Base-by-base conservation (phyloP, 1,140 invertebrate species). In the Octopus bimaculoides region DNA sequence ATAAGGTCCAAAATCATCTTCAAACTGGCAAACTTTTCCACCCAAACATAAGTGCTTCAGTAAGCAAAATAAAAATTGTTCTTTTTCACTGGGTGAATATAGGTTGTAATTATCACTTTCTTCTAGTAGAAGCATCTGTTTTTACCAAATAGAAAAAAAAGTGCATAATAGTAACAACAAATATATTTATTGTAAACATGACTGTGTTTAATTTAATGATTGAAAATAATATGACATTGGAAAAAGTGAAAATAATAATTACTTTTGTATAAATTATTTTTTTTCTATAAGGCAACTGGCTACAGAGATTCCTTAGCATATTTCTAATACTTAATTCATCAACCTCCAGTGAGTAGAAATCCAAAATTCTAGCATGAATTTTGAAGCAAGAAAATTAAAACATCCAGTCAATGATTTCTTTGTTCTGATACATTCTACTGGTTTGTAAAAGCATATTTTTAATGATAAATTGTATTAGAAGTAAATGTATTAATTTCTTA, bases 11-110 rank as follows among this genome's bases (percentile, higher is more conserved):
- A 93, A 79, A 8, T 83, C 85, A 81, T 93, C 92, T 83, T 93
- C 93, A 84, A 91, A 93, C 83, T 94, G 93, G 85, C 93, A 93
- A 20, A 92, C 87, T 71, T 86, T 82, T 7, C 93, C 93, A 5
- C 93, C 93, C 41, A 93, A 86, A 80, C 92, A 91, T 4, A 94
- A 81, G 85, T 93, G 91, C 82, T 90, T 86, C 81, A 94, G 93
- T 55, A 94, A 84, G 17, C 85, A 85, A 83, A 92, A 93, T 20
- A 93, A 87, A 81, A 93, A 93, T 85, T 94, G 92, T 12, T 90
- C 83, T 75, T 90, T 89, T 80, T 93, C 92, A 12, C 88, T 82
- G 54, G 89, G 84, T 20, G 84, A 86, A 84, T 90, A 93, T 5
- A 92, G 82, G 80, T 89, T 85, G 79, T 90, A 92, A 79, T 92